phyloP scores from a whole-genome alignment of 1,140 invertebrate species.

The Aphaenogaster ashmeadi region DNA sequence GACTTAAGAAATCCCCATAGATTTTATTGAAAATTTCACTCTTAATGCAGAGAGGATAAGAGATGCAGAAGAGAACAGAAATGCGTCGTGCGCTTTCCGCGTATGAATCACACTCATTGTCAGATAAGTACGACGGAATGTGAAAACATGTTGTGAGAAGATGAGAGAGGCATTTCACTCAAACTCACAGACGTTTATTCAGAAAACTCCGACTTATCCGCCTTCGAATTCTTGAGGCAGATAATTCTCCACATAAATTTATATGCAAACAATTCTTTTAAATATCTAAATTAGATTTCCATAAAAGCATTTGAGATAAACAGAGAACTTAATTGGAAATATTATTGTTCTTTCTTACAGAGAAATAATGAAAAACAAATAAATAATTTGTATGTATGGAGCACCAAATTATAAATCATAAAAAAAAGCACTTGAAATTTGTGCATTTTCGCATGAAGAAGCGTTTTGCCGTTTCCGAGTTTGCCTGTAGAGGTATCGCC shows the following conservation, averaged over 20 bases:
- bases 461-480: background rate
- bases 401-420: background rate
- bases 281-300: background rate
- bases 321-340: background rate
- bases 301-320: background rate
- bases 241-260: slow-evolving; percentile 17
- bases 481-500: background rate
- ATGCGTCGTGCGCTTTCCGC: background rate
- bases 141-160: slow-evolving; percentile 42
- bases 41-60: slow-evolving; percentile 18
- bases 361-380: background rate
- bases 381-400: slow-evolving; percentile 1
- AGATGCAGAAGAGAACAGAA: background rate
- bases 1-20: background rate
- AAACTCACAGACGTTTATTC: background rate
- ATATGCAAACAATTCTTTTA: background rate
- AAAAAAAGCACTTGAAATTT: slow-evolving; percentile 3
- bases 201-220: slow-evolving; percentile 11
- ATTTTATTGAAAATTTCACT: slow-evolving; percentile 33
- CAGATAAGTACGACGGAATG: slow-evolving; percentile 1
- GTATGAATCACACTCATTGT: background rate
- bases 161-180: slow-evolving; percentile 23
- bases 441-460: slow-evolving; percentile 11
- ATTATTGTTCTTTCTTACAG: background rate
- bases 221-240: slow-evolving; percentile 2